These are phyloP conservation scores for Argyrosomus regius DNA, from an alignment of 2,797 vertebrate genomes.

Conservation along the genomic window DNA sequence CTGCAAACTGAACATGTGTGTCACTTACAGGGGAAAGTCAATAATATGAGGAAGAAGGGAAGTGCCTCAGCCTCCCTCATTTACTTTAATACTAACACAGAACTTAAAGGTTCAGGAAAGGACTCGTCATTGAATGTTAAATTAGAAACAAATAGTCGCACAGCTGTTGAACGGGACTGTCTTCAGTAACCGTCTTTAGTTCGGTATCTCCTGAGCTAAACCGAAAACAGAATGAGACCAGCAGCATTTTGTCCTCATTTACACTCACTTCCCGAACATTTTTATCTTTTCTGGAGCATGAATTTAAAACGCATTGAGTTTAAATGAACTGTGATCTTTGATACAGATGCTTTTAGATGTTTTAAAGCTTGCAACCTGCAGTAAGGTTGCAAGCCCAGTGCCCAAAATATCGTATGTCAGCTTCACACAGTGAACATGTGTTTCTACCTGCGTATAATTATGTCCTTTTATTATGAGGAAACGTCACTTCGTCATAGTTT, in stretches of 20 bases:
- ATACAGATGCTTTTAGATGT: neutral
- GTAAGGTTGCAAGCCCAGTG: neutral
- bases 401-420: neutral
- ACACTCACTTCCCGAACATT: neutral
- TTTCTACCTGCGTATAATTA: neutral
- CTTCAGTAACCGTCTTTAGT: neutral
- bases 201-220: neutral
- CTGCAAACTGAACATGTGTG: neutral
- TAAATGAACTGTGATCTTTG: neutral
- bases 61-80: neutral
- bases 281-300: neutral
- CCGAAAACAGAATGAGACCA: neutral
- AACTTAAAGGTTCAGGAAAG: neutral
- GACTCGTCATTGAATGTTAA: neutral
- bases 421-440: neutral
- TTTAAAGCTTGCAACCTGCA: neutral
- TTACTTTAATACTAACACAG: neutral
- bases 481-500: neutral
- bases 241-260: neutral
- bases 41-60: neutral
- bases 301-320: neutral
- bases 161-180: neutral
- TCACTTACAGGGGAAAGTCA: neutral
- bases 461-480: neutral
- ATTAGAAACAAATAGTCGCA: neutral